Evolutionary conservation across 2,113 vertebrate species (phyloP).

Genomic region (Labrus mixtus): DNA sequence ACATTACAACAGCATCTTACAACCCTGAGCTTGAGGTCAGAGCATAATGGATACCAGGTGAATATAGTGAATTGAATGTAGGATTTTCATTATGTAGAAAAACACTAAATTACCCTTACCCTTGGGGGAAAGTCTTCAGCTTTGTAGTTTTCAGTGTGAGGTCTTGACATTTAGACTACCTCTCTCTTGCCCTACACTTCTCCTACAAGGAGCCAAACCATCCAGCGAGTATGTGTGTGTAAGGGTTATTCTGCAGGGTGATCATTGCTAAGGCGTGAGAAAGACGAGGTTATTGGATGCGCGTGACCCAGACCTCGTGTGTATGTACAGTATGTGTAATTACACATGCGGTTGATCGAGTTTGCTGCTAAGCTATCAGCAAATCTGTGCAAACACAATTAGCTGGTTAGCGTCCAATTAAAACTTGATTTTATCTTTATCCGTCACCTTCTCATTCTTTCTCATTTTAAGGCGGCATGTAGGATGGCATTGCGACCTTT

Average conservation of each 20-base stretch:
- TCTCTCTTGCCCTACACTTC: slow-evolving; percentile 27
- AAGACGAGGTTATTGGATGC: slow-evolving; percentile 53
- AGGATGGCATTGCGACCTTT: slow-evolving; percentile 46
- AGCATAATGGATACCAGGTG: no score
- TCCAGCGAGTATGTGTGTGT: slow-evolving; percentile 16
- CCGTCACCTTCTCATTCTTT: slow-evolving; percentile 60
- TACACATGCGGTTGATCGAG: slow-evolving; percentile 1
- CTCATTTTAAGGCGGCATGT: slow-evolving; percentile 50
- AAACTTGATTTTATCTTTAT: slow-evolving; percentile 50
- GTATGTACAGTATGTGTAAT: slow-evolving; percentile 22
- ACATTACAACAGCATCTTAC: no score
- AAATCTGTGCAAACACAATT: slow-evolving; percentile 48
- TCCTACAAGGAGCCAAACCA: slow-evolving; percentile 22
- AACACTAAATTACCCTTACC: no score
- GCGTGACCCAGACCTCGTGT: slow-evolving; percentile 37
- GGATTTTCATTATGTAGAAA: no score
- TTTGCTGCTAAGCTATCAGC: slow-evolving; percentile 13
- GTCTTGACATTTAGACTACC: slow-evolving; percentile 65
- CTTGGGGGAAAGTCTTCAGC: not conserved
- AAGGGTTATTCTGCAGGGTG: slow-evolving; percentile 25
- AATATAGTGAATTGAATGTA: no score
- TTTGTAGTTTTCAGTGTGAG: slow-evolving; percentile 41
- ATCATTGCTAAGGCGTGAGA: slow-evolving; percentile 66
- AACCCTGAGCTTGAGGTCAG: no score
- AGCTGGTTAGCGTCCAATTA: slow-evolving; percentile 66